These are phyloP conservation scores for Glossophaga mutica DNA, from an alignment of 2,797 vertebrate genomes.

Conservation along the genomic window DNA sequence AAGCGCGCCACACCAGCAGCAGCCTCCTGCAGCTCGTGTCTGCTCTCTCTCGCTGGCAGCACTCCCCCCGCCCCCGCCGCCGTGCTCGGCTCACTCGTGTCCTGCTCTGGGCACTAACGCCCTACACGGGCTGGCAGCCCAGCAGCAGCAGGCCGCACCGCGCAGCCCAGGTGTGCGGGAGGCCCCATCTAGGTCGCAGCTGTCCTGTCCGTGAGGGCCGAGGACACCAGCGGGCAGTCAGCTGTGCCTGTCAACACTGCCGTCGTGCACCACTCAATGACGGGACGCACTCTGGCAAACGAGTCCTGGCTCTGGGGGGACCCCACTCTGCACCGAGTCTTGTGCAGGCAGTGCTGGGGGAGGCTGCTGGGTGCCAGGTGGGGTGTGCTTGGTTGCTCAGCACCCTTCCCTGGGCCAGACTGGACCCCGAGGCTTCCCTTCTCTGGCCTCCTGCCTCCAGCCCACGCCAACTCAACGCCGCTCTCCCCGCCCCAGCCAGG, in stretches of 20 bases:
- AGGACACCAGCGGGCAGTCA: background rate
- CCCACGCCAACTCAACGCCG: too few relatives aligned
- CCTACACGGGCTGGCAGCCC: too few relatives aligned
- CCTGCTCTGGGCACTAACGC: too few relatives aligned
- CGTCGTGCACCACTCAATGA: background rate
- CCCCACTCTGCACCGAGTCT: background rate
- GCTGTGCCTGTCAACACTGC: background rate
- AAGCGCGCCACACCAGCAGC: too few relatives aligned
- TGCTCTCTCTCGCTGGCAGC: background rate
- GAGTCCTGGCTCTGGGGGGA: background rate
- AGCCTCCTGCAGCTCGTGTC: too few relatives aligned
- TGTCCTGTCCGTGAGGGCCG: background rate
- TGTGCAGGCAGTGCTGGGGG: background rate
- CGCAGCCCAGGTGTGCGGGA: background rate
- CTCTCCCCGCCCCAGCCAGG: background rate
- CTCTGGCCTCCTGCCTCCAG: too few relatives aligned
- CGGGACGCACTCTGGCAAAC: background rate
- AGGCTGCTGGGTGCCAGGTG: background rate
- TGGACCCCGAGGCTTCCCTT: background rate
- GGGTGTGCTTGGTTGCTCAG: background rate
- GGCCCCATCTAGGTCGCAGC: background rate
- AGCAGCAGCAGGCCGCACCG: too few relatives aligned
- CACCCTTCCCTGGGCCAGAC: background rate
- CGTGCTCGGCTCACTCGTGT: background rate
- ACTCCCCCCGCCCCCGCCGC: too few relatives aligned